Evolutionary conservation across 2,797 vertebrate genomes (phyloP).

Genomic region (Brotula barbata): DNA sequence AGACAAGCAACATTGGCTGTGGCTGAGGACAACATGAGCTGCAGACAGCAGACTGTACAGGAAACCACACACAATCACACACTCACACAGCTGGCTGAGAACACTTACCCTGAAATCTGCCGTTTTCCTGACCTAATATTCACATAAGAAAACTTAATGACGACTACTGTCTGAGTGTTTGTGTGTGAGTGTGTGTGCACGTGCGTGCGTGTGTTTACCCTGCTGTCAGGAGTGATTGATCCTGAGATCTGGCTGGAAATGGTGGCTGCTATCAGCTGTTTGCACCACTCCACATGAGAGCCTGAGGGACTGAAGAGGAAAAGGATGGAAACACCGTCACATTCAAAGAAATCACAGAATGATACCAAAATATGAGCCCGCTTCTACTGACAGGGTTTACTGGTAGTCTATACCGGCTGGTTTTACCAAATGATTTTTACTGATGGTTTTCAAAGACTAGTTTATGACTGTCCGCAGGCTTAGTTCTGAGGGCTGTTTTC

Average conservation of each 20-base stretch:
- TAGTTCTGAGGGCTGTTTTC: too few species aligned
- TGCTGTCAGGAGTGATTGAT: slow-evolving; percentile 76
- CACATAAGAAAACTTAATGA: slow-evolving; percentile 54
- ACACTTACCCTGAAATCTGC: slow-evolving; percentile 68
- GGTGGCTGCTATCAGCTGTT: slow-evolving; percentile 96
- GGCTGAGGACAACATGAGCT: too few species aligned
- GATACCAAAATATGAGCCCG: too few species aligned
- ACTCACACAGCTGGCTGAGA: slow-evolving; percentile 11
- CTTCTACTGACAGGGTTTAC: too few species aligned
- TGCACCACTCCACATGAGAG: slow-evolving; percentile 98
- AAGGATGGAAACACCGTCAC: too few species aligned
- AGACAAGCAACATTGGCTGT: too few species aligned
- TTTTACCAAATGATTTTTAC: too few species aligned
- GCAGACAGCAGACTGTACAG: too few species aligned
- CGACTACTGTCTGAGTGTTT: slow-evolving; percentile 10
- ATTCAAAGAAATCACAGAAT: too few species aligned
- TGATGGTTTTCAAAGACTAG: too few species aligned
- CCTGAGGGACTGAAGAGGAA: slow-evolving; percentile 83
- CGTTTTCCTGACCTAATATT: slow-evolving; percentile 65
- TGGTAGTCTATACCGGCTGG: too few species aligned
- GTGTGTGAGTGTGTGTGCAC: slow-evolving; percentile 5
- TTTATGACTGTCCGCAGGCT: too few species aligned
- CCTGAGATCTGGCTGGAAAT: slow-evolving; percentile 93
- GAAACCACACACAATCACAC: slow-evolving; percentile 1
- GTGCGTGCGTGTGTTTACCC: slow-evolving; percentile 71